These are phyloP conservation scores for Tuta absoluta DNA, from an alignment of 2,888 invertebrate species.

Conservation along the genomic window DNA sequence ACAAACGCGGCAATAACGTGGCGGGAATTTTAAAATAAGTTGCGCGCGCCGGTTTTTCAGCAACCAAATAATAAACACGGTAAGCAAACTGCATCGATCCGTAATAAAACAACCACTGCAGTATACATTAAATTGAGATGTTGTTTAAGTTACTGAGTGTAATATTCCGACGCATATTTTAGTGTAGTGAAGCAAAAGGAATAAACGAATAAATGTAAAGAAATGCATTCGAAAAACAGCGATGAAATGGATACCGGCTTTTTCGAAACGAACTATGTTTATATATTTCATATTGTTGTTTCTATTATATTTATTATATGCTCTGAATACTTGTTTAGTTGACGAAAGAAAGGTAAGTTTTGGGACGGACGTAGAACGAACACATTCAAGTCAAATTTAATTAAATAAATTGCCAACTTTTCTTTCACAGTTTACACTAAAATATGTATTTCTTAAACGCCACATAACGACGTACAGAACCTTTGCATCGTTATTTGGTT, in stretches of 20 bases:
- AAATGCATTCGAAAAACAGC: constrained; percentile 65
- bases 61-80: background rate
- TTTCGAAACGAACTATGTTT: constrained; percentile 71
- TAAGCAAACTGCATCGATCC: constrained; percentile 24
- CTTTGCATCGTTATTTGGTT: constrained; percentile 82
- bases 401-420: background rate
- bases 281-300: constrained; percentile 70
- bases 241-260: constrained; percentile 70
- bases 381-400: too few species aligned
- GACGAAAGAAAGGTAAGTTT: constrained; percentile 65
- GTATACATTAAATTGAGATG: background rate
- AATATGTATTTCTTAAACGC: constrained; percentile 62
- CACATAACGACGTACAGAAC: constrained; percentile 69
- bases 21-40: constrained; percentile 18
- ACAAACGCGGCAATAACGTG: background rate
- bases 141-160: background rate
- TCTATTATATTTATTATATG: constrained; percentile 75
- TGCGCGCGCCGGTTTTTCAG: constrained; percentile 19
- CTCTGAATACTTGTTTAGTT: constrained; percentile 72
- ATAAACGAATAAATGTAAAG: constrained; percentile 19
- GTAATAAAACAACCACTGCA: constrained; percentile 5
- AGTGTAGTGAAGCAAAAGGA: background rate
- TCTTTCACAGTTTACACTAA: constrained; percentile 63
- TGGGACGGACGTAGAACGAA: too few species aligned
- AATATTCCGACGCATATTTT: constrained; percentile 1